Evolutionary conservation across 2,113 vertebrate genomes (phyloP).

Genomic region (Mohoua ochrocephala): DNA sequence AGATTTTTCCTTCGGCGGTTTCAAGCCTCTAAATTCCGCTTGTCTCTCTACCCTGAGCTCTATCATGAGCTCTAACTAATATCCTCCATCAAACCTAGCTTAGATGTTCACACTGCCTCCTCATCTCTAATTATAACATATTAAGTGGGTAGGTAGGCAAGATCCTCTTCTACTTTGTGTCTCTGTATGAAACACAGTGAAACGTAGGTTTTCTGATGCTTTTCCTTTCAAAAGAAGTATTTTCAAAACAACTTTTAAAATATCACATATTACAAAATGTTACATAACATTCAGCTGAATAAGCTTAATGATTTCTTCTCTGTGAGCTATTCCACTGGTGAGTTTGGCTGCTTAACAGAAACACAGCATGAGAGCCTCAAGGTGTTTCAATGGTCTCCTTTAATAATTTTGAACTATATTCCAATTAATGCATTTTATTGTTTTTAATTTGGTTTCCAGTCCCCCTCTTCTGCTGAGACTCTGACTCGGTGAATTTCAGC

Average conservation of each 20-base stretch:
- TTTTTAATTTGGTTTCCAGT: not conserved
- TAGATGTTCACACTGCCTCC: not conserved
- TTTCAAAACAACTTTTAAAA: not conserved
- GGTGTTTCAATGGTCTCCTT: not conserved
- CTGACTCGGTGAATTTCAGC: not conserved
- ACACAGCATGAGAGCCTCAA: not conserved
- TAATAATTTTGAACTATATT: not conserved
- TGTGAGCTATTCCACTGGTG: not conserved
- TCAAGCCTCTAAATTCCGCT: not conserved
- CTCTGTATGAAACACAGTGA: not conserved
- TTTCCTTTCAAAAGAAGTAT: not conserved
- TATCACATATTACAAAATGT: not conserved
- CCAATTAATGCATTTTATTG: not conserved
- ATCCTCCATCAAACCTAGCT: not conserved
- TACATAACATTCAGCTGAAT: not conserved
- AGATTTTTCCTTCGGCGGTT: not conserved
- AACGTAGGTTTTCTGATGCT: not conserved
- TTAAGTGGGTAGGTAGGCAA: slow-evolving; percentile 10
- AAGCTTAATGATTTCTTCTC: not conserved
- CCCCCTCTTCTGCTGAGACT: not conserved
- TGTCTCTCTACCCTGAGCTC: not conserved
- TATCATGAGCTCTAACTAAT: not conserved
- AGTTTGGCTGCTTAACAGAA: not conserved
- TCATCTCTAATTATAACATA: slow-evolving; percentile 9
- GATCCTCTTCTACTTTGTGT: not conserved